These are phyloP conservation scores for Lamproptera curius DNA, from an alignment of 2,888 invertebrate species.

Conservation along the genomic window DNA sequence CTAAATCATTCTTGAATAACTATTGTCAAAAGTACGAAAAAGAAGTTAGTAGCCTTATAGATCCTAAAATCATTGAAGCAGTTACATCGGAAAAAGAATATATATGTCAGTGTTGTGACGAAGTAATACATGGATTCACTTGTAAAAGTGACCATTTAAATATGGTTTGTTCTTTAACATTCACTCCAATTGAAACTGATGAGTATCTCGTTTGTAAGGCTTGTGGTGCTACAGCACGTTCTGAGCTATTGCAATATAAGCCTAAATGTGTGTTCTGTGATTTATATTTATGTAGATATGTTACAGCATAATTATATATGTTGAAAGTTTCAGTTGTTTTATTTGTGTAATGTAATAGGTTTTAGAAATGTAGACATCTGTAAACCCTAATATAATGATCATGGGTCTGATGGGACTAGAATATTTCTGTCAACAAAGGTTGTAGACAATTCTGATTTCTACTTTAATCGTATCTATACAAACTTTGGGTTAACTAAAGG, in stretches of 20 bases:
- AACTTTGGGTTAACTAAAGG: too few species aligned
- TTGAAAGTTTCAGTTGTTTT: neutral
- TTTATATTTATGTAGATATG: slow-evolving; percentile 33
- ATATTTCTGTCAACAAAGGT: too few species aligned
- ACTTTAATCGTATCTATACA: too few species aligned
- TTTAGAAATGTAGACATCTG: too few species aligned
- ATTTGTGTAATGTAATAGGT: neutral
- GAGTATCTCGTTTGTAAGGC: slow-evolving; percentile 52
- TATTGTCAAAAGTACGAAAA: slow-evolving; percentile 46
- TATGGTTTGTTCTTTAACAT: slow-evolving; percentile 55
- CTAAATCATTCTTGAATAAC: slow-evolving; percentile 46
- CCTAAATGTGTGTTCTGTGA: slow-evolving; percentile 61
- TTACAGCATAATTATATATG: slow-evolving; percentile 3
- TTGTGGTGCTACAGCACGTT: slow-evolving; percentile 46
- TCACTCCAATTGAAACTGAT: slow-evolving; percentile 49
- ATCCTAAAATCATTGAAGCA: slow-evolving; percentile 29
- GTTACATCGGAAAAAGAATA: slow-evolving; percentile 31
- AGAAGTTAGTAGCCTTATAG: slow-evolving; percentile 29
- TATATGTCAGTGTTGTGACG: slow-evolving; percentile 58
- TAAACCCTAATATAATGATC: too few species aligned
- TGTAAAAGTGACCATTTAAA: slow-evolving; percentile 54
- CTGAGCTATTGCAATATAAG: slow-evolving; percentile 39
- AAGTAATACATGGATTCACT: slow-evolving; percentile 41
- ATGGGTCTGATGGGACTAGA: too few species aligned
- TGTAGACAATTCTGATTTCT: too few species aligned